A percentile compares a stretch with the other conserved stretches of the same genome.
These are phyloP conservation scores for Yponomeuta cagnagella DNA, from an alignment of 2,888 invertebrate species.

Conservation along the genomic window DNA sequence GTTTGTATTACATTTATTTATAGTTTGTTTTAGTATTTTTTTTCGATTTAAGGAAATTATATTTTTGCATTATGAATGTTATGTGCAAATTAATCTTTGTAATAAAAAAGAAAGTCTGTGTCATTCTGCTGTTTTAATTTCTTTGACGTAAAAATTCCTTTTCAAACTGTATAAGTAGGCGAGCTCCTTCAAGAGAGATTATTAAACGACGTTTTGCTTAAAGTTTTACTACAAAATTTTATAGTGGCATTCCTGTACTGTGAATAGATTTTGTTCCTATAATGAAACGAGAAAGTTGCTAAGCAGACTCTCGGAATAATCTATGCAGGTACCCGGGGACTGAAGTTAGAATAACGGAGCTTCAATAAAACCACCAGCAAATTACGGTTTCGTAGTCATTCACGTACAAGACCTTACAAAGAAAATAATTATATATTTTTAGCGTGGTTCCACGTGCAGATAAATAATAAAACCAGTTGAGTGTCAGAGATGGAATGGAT, in stretches of 20 bases:
- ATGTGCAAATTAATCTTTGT: constrained; percentile 72
- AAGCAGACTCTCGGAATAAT: too few relatives aligned
- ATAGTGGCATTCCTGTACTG: background rate
- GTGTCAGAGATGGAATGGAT: too few relatives aligned
- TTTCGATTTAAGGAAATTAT: constrained; percentile 66
- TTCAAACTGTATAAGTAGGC: background rate
- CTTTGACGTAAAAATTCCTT: background rate
- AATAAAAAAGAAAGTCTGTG: constrained; percentile 63
- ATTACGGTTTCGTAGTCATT: too few relatives aligned
- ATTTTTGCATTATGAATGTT: constrained; percentile 70
- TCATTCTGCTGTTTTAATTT: constrained; percentile 39
- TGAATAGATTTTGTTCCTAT: background rate
- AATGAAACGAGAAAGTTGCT: background rate
- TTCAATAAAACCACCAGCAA: too few relatives aligned
- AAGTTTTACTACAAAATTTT: background rate
- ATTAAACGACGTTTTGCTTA: background rate
- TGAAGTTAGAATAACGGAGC: too few relatives aligned
- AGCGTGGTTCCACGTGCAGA: too few relatives aligned
- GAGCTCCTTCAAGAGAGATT: background rate
- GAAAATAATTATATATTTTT: too few relatives aligned
- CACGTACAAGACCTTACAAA: too few relatives aligned
- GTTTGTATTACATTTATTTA: constrained; percentile 30
- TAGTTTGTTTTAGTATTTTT: constrained; percentile 65
- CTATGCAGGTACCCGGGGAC: too few relatives aligned
- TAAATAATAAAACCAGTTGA: too few relatives aligned